Evolutionary conservation across 2,113 vertebrate species (phyloP).

Genomic region (Ovibos moschatus): DNA sequence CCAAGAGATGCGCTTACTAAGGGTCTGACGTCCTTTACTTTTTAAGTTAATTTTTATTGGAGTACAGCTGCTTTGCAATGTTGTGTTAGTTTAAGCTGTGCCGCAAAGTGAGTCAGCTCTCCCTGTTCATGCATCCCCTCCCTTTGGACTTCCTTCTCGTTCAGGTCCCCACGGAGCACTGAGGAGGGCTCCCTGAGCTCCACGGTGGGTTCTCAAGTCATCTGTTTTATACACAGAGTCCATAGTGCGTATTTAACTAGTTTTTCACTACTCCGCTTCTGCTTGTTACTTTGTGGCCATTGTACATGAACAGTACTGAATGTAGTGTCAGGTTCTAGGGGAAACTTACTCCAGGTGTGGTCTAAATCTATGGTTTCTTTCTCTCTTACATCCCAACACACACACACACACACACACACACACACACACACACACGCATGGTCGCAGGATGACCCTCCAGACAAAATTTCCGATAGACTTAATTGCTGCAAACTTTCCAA

Average conservation of each 20-base stretch:
- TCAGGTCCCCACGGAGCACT: neutral
- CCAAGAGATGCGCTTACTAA: fast-evolving
- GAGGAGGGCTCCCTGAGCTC: neutral
- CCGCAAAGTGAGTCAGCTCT: neutral
- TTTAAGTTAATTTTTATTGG: neutral
- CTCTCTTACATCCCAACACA: neutral
- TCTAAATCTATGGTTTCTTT: neutral
- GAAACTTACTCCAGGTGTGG: neutral
- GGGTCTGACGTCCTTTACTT: neutral
- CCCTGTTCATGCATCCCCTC: fast-evolving
- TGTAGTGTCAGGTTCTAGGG: neutral
- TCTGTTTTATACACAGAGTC: neutral
- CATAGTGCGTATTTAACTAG: neutral
- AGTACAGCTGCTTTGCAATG: neutral
- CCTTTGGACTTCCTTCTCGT: neutral
- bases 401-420: too few species aligned
- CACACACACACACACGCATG: neutral
- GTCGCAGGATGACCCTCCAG: neutral
- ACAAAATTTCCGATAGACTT: neutral
- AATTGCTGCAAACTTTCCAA: neutral
- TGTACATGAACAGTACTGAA: neutral
- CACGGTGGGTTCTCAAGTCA: fast-evolving
- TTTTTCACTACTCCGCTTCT: too few species aligned
- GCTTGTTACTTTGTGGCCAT: neutral
- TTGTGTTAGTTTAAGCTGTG: neutral